These are phyloP conservation scores for Alethe diademata DNA, from an alignment of 2,113 vertebrate genomes.

Conservation along the genomic window DNA sequence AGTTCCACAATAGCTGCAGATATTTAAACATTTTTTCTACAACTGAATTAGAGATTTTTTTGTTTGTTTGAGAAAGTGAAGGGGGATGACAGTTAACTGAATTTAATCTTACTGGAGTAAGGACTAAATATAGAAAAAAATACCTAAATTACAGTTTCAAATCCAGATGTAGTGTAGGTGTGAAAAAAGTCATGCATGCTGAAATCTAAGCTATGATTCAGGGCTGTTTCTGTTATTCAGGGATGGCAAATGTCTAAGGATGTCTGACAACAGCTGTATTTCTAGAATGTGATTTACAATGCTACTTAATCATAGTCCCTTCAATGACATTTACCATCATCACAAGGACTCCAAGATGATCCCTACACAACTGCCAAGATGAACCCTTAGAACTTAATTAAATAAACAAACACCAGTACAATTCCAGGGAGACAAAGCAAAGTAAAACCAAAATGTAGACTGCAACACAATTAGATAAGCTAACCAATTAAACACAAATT, in stretches of 20 bases:
- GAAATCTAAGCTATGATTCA: neutral
- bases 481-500: constrained; percentile 20
- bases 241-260: neutral
- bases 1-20: neutral
- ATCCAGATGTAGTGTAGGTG: neutral
- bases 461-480: constrained; percentile 19
- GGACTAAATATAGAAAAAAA: neutral
- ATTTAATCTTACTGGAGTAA: neutral
- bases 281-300: neutral
- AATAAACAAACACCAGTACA: constrained; percentile 18
- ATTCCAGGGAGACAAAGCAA: neutral
- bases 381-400: neutral
- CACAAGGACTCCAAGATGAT: neutral
- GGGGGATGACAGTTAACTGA: neutral
- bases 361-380: neutral
- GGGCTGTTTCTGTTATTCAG: neutral
- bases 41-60: neutral
- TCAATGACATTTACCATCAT: neutral
- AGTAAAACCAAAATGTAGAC: neutral
- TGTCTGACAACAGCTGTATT: neutral
- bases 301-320: neutral
- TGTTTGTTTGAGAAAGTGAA: neutral
- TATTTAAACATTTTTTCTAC: neutral
- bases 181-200: neutral
- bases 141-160: neutral